A percentile compares a stretch with the other conserved stretches of the same genome.
phyloP scores from a whole-genome alignment of 2,888 invertebrate genomes.

The Aproaerema taeniolella region DNA sequence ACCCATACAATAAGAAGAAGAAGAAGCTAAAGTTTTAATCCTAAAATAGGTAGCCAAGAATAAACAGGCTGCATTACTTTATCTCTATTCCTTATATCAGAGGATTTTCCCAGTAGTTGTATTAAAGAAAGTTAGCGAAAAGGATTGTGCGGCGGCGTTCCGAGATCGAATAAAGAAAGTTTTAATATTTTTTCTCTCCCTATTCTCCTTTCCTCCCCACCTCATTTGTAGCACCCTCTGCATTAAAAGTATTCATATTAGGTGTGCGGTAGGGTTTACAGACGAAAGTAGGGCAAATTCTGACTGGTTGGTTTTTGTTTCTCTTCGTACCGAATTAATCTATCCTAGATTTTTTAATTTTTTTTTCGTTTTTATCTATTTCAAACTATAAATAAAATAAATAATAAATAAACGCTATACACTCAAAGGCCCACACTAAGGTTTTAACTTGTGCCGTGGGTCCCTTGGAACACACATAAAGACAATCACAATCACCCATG shows the following conservation, averaged over 20 bases:
- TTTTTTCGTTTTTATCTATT: no score
- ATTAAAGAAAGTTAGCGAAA: conserved; percentile 50
- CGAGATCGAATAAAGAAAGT: conserved; percentile 52
- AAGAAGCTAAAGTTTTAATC: neutral
- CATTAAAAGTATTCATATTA: conserved; percentile 30
- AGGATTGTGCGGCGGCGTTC: conserved; percentile 40
- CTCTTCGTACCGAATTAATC: no score
- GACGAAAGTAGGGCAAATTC: conserved; percentile 19
- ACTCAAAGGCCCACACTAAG: no score
- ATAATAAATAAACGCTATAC: no score
- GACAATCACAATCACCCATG: no score
- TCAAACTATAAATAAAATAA: no score
- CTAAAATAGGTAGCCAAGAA: neutral
- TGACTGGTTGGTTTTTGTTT: conserved; percentile 4
- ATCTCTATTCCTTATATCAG: conserved; percentile 20
- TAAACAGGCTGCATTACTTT: conserved; percentile 5
- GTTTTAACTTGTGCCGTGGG: no score
- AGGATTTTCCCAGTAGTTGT: conserved; percentile 24
- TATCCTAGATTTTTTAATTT: no score
- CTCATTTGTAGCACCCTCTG: conserved; percentile 38
- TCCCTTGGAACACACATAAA: no score
- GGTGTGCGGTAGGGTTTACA: conserved; percentile 17
- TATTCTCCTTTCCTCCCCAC: conserved; percentile 32
- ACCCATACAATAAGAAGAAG: no score
- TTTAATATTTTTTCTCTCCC: conserved; percentile 44